A percentile compares a stretch with the other conserved stretches of the same genome.
Conservation (phyloP, 2,797 vertebrate species). For the Perodicticus potto region DNA sequence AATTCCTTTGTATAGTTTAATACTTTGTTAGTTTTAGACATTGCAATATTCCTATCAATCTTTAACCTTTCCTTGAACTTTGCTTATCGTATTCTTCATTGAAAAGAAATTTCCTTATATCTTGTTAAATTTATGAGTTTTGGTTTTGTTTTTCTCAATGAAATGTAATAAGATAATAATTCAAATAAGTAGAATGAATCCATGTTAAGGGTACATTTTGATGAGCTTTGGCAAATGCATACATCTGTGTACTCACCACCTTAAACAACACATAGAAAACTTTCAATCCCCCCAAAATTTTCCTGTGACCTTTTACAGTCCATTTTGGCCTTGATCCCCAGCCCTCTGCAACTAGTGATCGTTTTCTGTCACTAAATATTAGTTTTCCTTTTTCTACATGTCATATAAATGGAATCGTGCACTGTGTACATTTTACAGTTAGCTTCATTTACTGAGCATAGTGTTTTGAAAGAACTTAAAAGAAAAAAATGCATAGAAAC, state of each 20-base stretch:
- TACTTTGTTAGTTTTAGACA: neutral
- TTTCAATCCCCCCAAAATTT: neutral
- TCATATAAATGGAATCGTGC: neutral
- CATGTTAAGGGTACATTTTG: neutral
- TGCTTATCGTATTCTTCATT: neutral
- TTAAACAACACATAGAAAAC: neutral
- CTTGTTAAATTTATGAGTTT: neutral
- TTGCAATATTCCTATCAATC: neutral
- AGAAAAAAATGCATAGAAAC: neutral
- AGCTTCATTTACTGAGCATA: neutral
- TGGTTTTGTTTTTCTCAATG: neutral
- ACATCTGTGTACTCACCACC: neutral
- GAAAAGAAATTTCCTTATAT: neutral
- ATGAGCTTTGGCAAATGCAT: neutral
- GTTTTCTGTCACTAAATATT: slow-evolving; percentile 19
- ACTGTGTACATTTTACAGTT: neutral
- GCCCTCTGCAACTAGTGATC: neutral
- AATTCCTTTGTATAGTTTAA: neutral
- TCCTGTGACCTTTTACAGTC: neutral
- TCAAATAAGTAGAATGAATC: slow-evolving; percentile 3
- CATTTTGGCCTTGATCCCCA: neutral
- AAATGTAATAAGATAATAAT: slow-evolving; percentile 4
- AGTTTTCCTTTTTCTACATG: neutral
- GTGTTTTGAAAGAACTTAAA: slow-evolving; percentile 3
- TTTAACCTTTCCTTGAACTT: slow-evolving; percentile 27